Percentiles rank a stretch among this genome's conserved stretches.
These are phyloP conservation scores for Pimephales promelas DNA, from an alignment of 2,113 vertebrate species.

Conservation along the genomic window DNA sequence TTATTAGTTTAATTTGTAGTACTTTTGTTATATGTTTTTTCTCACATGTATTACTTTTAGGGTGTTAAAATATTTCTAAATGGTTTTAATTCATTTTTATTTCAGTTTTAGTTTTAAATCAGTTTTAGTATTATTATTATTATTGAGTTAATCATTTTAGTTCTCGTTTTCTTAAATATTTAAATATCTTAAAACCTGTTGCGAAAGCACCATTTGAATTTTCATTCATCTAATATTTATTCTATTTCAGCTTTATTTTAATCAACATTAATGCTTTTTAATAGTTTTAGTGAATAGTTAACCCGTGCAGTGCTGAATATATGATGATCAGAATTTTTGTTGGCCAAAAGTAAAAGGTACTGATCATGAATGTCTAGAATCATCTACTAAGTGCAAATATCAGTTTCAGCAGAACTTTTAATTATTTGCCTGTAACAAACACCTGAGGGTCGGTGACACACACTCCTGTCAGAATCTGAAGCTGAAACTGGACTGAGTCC, in stretches of 20 bases:
- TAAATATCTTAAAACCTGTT: too few relatives aligned
- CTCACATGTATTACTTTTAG: not conserved
- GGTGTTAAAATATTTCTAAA: not conserved
- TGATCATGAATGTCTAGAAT: not conserved
- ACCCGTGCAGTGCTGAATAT: not conserved
- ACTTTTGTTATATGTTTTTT: not conserved
- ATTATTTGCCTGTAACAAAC: not conserved
- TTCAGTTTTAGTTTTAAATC: not conserved
- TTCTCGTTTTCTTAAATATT: too few relatives aligned
- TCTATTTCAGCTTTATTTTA: not conserved
- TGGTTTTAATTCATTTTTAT: not conserved
- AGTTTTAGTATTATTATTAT: not conserved
- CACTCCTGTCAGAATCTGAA: not conserved
- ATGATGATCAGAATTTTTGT: too few relatives aligned
- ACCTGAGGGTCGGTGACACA: not conserved
- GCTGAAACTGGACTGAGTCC: not conserved
- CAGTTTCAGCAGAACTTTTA: not conserved
- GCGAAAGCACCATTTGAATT: not conserved
- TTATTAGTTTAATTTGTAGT: too few relatives aligned
- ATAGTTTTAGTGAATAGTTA: not conserved
- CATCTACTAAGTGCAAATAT: too few relatives aligned
- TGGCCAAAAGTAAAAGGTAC: not conserved
- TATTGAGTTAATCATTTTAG: not conserved
- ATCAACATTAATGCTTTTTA: not conserved
- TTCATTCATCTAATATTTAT: not conserved